A percentile compares a stretch with the other conserved stretches of the same genome.
Evolutionary conservation across 1,140 invertebrate species (phyloP).

Genomic region (Papilio polytes): DNA sequence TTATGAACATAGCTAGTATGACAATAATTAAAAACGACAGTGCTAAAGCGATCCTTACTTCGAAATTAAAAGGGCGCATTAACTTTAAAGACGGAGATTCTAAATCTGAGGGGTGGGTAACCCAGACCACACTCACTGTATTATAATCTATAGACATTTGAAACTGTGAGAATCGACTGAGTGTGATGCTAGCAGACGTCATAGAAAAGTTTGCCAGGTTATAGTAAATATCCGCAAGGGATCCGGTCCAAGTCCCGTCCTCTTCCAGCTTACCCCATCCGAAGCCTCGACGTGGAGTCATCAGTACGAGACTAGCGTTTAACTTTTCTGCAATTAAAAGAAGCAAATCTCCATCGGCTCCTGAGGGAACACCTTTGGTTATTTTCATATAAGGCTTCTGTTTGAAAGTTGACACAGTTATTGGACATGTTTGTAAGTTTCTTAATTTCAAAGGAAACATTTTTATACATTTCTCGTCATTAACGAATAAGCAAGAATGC

Average conservation of each 20-base stretch:
- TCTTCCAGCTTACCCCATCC: slow-evolving; percentile 66
- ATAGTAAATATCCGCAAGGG: slow-evolving; percentile 63
- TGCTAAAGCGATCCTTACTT: slow-evolving; percentile 52
- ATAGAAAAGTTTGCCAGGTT: slow-evolving; percentile 72
- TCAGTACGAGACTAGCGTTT: slow-evolving; percentile 62
- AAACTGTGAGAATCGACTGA: slow-evolving; percentile 58
- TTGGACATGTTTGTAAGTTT: slow-evolving; percentile 63
- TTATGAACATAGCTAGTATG: slow-evolving; percentile 52
- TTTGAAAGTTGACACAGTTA: slow-evolving; percentile 64
- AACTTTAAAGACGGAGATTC: slow-evolving; percentile 63
- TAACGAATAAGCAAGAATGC: slow-evolving; percentile 40
- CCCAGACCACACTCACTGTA: slow-evolving; percentile 56
- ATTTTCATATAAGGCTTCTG: slow-evolving; percentile 67
- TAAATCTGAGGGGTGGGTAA: slow-evolving; percentile 59
- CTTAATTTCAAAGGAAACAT: slow-evolving; percentile 62
- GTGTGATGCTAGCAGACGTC: slow-evolving; percentile 65
- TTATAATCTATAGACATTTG: slow-evolving; percentile 65
- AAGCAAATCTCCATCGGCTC: slow-evolving; percentile 68
- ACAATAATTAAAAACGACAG: slow-evolving; percentile 55
- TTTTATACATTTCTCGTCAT: slow-evolving; percentile 42
- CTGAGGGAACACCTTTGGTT: slow-evolving; percentile 51
- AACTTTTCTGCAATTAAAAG: slow-evolving; percentile 56
- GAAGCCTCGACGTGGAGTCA: slow-evolving; percentile 56
- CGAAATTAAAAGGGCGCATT: slow-evolving; percentile 58
- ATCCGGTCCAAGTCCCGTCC: slow-evolving; percentile 68